Evolutionary conservation across 2,797 vertebrate species (phyloP).

Genomic region (Phataginus tetradactyla): DNA sequence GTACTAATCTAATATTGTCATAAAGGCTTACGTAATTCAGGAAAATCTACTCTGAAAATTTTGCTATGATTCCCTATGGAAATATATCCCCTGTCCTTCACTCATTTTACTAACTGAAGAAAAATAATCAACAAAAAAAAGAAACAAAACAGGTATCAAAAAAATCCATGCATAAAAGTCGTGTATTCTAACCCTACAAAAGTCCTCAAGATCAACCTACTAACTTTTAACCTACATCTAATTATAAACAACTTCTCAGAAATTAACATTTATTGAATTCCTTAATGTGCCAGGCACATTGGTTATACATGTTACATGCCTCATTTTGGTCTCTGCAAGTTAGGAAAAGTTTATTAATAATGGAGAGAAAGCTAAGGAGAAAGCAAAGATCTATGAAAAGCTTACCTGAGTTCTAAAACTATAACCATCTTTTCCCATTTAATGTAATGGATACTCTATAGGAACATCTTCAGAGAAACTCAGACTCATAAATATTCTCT

Average conservation of each 20-base stretch:
- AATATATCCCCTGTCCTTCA: neutral
- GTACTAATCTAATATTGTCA: neutral
- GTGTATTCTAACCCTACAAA: neutral
- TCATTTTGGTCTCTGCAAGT: neutral
- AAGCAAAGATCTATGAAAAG: neutral
- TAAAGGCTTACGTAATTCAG: neutral
- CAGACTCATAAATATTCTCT: constrained; percentile 22
- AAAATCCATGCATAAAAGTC: neutral
- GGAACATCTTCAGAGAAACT: neutral
- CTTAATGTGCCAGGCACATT: neutral
- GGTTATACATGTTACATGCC: neutral
- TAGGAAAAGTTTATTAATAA: neutral
- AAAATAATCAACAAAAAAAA: neutral
- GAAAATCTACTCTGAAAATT: neutral
- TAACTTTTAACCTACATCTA: neutral
- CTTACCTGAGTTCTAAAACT: neutral
- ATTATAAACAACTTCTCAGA: neutral
- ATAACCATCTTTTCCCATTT: neutral
- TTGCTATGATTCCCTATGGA: neutral
- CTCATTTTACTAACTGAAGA: neutral
- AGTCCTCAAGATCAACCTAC: neutral
- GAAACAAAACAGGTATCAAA: neutral
- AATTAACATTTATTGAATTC: neutral
- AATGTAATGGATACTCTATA: neutral
- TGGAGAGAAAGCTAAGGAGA: neutral